Evolutionary conservation across 2,113 vertebrate genomes (phyloP).

Genomic region (Scolopax mira): DNA sequence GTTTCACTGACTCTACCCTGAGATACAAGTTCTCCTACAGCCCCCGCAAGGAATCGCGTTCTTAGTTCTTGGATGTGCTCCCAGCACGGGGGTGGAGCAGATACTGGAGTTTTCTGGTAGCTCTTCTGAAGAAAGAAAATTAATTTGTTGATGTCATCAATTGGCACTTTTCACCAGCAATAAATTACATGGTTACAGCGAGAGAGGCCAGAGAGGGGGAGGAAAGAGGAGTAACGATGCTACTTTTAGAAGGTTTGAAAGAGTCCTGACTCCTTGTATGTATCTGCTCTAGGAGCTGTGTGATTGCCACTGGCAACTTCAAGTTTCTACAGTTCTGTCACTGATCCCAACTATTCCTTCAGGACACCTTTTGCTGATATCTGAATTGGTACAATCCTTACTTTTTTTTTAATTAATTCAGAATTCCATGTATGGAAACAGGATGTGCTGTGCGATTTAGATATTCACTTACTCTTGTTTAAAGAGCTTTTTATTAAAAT

Average conservation of each 20-base stretch:
- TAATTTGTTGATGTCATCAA: constrained; percentile 12
- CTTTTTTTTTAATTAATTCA: neutral
- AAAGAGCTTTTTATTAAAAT: neutral
- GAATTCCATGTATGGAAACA: neutral
- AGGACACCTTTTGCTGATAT: neutral
- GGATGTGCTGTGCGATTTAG: neutral
- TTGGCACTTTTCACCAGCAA: neutral
- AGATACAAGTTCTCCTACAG: neutral
- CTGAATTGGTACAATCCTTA: neutral
- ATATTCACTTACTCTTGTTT: neutral
- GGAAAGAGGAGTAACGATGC: neutral
- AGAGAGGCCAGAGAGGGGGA: neutral
- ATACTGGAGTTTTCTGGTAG: neutral
- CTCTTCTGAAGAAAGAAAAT: constrained; percentile 17
- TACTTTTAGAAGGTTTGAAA: neutral
- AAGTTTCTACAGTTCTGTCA: neutral
- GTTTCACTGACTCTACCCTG: neutral
- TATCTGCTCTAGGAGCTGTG: accelerated
- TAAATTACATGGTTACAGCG: neutral
- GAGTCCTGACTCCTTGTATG: neutral
- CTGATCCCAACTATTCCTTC: neutral
- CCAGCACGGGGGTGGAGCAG: neutral
- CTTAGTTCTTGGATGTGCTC: constrained; percentile 17
- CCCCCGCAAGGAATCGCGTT: neutral
- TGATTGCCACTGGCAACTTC: neutral